phyloP scores from a whole-genome alignment of 2,797 vertebrate species.

The Sebastolobus altivelis region DNA sequence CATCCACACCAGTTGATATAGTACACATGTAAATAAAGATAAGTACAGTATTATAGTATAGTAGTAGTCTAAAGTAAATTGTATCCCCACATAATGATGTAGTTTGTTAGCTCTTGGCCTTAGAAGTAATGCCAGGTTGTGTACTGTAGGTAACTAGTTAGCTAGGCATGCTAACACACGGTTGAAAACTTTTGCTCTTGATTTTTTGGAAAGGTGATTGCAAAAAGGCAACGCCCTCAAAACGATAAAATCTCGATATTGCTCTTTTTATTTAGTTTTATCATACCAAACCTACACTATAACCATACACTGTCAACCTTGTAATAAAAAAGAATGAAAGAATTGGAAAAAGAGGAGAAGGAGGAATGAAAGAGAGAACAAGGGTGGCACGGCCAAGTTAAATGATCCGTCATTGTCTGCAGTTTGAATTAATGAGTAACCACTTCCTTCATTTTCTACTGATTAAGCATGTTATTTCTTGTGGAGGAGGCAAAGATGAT shows the following conservation, averaged over 20 bases:
- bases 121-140: not conserved
- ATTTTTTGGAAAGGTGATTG: not conserved
- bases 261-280: not conserved
- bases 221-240: not conserved
- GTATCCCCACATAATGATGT: not conserved
- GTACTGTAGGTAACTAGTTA: not conserved
- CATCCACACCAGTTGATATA: too few species aligned
- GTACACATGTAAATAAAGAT: too few species aligned
- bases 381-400: constrained; percentile 17
- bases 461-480: constrained; percentile 37
- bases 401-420: constrained; percentile 23
- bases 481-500: constrained; percentile 39
- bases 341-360: not conserved
- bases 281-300: not conserved
- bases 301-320: not conserved
- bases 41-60: not conserved
- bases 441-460: constrained; percentile 40
- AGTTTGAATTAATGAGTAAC: constrained; percentile 24
- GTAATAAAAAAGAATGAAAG: not conserved
- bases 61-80: not conserved
- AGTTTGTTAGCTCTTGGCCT: not conserved
- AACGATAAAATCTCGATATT: not conserved
- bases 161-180: not conserved
- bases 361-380: not conserved
- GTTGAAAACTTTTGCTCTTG: not conserved